These are phyloP conservation scores for Lissonota sp. DNA, from an alignment of 2,888 invertebrate species.

Conservation along the genomic window DNA sequence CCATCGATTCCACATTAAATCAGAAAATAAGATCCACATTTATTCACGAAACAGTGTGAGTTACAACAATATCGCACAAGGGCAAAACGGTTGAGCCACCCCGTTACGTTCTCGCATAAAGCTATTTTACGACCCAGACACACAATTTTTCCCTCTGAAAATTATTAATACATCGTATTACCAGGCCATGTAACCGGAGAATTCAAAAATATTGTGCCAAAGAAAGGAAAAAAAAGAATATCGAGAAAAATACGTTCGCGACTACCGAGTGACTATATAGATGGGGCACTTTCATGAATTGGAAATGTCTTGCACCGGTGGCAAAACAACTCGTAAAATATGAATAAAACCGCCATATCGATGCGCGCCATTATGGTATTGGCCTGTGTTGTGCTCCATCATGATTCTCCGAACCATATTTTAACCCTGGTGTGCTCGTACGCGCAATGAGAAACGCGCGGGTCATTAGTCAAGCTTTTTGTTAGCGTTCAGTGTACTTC, in stretches of 20 bases:
- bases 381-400: constrained; percentile 34
- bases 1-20: background rate
- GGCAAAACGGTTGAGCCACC: background rate
- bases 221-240: background rate
- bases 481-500: constrained; percentile 23
- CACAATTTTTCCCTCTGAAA: constrained; percentile 48
- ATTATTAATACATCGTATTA: constrained; percentile 52
- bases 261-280: constrained; percentile 24
- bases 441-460: constrained; percentile 24
- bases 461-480: constrained; percentile 56
- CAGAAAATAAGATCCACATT: background rate
- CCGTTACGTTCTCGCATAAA: constrained; percentile 27
- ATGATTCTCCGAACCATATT: constrained; percentile 51
- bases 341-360: constrained; percentile 78
- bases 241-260: constrained; percentile 43
- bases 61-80: constrained; percentile 5
- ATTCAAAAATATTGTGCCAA: constrained; percentile 46
- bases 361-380: constrained; percentile 72
- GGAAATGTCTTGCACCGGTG: constrained; percentile 79
- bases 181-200: constrained; percentile 15
- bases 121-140: constrained; percentile 32
- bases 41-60: background rate
- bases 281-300: constrained; percentile 81
- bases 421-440: constrained; percentile 30
- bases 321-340: constrained; percentile 80